Evolutionary conservation across 2,797 vertebrate species (phyloP).

Genomic region (Kryptopterus vitreolus): DNA sequence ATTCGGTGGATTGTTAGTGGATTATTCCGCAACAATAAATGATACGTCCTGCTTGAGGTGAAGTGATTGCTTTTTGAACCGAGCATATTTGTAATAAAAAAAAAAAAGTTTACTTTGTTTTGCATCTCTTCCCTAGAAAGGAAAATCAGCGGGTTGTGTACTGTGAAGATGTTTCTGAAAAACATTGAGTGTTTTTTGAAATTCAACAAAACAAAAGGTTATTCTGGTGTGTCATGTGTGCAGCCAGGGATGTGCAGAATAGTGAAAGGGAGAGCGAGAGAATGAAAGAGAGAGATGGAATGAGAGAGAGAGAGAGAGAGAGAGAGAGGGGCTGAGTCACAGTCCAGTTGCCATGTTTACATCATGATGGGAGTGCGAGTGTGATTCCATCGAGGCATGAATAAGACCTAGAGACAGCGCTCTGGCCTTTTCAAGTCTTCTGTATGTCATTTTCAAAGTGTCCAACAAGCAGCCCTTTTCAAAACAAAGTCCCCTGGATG

Average conservation of each 20-base stretch:
- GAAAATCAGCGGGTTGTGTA: background rate
- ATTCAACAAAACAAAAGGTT: constrained; percentile 12
- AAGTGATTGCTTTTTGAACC: background rate
- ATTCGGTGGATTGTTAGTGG: constrained; percentile 8
- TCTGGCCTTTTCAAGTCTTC: constrained; percentile 50
- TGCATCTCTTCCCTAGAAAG: background rate
- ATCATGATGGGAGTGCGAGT: constrained; percentile 14
- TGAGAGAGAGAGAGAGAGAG: background rate
- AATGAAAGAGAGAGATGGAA: constrained; percentile 2
- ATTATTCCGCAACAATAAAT: constrained; percentile 6
- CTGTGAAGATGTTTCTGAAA: constrained; percentile 8
- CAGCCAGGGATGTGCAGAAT: background rate
- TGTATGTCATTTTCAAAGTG: constrained; percentile 42
- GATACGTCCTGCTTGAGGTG: background rate
- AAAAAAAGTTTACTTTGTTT: background rate
- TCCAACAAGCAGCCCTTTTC: constrained; percentile 42
- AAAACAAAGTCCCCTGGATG: constrained; percentile 44
- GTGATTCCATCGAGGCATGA: constrained; percentile 45
- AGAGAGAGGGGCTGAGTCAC: constrained; percentile 22
- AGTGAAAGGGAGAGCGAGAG: constrained; percentile 1
- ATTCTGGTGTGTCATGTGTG: constrained; percentile 23
- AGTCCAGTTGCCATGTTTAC: constrained; percentile 39
- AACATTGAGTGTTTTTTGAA: constrained; percentile 4
- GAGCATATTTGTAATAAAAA: background rate
- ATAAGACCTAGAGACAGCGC: constrained; percentile 25